phyloP scores from a whole-genome alignment of 2,888 invertebrate genomes.

The Hypselothyrea guttata region DNA sequence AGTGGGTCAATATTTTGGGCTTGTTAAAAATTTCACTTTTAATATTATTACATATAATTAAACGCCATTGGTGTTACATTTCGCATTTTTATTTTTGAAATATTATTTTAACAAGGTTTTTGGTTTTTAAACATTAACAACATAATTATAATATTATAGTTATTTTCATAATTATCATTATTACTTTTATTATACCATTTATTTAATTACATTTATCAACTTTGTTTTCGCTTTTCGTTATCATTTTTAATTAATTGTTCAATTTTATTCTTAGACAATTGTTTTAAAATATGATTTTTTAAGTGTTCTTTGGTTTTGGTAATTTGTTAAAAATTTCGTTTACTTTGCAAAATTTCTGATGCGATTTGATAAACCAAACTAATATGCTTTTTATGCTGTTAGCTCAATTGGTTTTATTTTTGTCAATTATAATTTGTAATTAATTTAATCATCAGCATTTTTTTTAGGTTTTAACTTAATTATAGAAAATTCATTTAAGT shows the following conservation, averaged over 20 bases:
- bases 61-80: slow-evolving; percentile 45
- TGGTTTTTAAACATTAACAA: slow-evolving; percentile 83
- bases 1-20: slow-evolving; percentile 52
- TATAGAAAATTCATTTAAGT: slow-evolving; percentile 43
- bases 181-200: slow-evolving; percentile 57
- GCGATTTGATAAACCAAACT: slow-evolving; percentile 49
- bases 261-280: slow-evolving; percentile 63
- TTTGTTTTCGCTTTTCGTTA: slow-evolving; percentile 64
- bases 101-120: slow-evolving; percentile 82
- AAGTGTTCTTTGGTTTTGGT: slow-evolving; percentile 32
- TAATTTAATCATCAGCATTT: slow-evolving; percentile 50
- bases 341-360: slow-evolving; percentile 35
- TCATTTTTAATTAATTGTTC: slow-evolving; percentile 25
- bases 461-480: slow-evolving; percentile 48
- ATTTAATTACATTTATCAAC: slow-evolving; percentile 55
- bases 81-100: slow-evolving; percentile 79
- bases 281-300: slow-evolving; percentile 71
- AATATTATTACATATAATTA: not conserved
- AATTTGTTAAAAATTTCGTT: slow-evolving; percentile 60
- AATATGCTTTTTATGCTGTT: slow-evolving; percentile 42
- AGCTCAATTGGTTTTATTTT: slow-evolving; percentile 38
- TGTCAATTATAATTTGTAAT: slow-evolving; percentile 47
- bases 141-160: slow-evolving; percentile 76
- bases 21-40: slow-evolving; percentile 66
- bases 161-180: slow-evolving; percentile 49